Conservation (phyloP, 2,797 vertebrate species). For the Microctenopoma stevenorrisi region DNA sequence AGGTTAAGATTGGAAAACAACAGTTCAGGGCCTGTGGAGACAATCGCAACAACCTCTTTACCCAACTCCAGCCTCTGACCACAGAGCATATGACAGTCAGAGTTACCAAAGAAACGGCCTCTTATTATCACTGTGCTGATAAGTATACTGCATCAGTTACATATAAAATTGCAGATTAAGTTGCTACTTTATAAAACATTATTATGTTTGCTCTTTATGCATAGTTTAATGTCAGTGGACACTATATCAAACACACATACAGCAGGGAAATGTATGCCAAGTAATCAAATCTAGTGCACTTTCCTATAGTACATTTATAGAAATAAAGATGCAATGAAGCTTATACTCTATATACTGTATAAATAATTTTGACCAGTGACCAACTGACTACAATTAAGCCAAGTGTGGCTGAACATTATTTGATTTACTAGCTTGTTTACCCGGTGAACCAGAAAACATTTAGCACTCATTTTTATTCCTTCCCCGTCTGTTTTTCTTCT, state of each 20-base stretch:
- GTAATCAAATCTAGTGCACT: conserved; percentile 24
- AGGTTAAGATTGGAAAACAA: neutral
- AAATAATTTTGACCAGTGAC: neutral
- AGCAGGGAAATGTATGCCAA: conserved; percentile 10
- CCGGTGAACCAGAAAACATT: conserved; percentile 22
- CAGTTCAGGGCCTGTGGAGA: no score
- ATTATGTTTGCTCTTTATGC: conserved; percentile 4
- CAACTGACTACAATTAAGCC: conserved; percentile 15
- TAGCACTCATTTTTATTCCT: conserved; percentile 1
- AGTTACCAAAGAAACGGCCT: conserved; percentile 7
- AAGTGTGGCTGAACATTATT: neutral
- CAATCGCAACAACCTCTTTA: neutral
- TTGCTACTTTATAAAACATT: conserved; percentile 13
- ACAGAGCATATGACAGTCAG: neutral
- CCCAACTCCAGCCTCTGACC: neutral
- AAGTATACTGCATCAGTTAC: no score
- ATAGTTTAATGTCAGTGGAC: neutral
- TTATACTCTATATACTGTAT: neutral
- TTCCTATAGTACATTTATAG: conserved; percentile 4
- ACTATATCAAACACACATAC: conserved; percentile 6
- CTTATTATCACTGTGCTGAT: neutral
- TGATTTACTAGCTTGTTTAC: conserved; percentile 34
- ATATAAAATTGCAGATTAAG: neutral
- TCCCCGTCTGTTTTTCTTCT: no score
- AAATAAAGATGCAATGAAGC: conserved; percentile 23